Evolutionary conservation across 1,140 invertebrate species (phyloP).

Genomic region (Leptopilina clavipes): DNA sequence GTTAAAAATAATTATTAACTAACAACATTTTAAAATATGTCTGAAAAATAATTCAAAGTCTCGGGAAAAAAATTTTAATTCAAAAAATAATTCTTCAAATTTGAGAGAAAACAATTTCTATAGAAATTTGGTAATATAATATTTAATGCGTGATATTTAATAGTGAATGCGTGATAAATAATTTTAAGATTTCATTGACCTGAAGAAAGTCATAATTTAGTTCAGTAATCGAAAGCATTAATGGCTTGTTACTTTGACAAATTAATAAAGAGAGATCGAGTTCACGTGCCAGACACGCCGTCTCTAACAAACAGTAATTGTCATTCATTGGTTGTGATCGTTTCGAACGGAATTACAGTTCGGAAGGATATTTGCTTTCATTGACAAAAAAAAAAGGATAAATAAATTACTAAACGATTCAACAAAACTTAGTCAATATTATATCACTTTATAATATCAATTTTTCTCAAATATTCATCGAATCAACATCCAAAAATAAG

Average conservation of each 20-base stretch:
- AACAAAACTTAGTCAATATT: not conserved
- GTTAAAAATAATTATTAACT: not conserved
- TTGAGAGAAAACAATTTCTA: no score
- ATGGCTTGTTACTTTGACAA: not conserved
- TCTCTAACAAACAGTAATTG: constrained; percentile 30
- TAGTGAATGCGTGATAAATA: not conserved
- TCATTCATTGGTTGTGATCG: not conserved
- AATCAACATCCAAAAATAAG: no score
- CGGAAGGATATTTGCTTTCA: constrained; percentile 1
- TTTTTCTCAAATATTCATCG: no score
- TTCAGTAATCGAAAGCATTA: constrained; percentile 16
- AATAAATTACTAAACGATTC: not conserved
- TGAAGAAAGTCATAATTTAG: constrained; percentile 12
- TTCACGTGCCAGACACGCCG: constrained; percentile 23
- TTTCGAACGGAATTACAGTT: not conserved
- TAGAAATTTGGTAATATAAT: not conserved
- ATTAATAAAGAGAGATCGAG: constrained; percentile 26
- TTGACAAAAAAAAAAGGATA: not conserved
- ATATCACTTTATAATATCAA: no score
- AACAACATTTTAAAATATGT: no score
- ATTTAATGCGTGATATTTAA: no score
- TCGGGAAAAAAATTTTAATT: no score
- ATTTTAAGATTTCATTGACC: not conserved
- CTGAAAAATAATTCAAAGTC: no score
- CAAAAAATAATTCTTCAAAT: no score